phyloP scores from a whole-genome alignment of 2,113 vertebrate species.

The Pangasianodon gigas region DNA sequence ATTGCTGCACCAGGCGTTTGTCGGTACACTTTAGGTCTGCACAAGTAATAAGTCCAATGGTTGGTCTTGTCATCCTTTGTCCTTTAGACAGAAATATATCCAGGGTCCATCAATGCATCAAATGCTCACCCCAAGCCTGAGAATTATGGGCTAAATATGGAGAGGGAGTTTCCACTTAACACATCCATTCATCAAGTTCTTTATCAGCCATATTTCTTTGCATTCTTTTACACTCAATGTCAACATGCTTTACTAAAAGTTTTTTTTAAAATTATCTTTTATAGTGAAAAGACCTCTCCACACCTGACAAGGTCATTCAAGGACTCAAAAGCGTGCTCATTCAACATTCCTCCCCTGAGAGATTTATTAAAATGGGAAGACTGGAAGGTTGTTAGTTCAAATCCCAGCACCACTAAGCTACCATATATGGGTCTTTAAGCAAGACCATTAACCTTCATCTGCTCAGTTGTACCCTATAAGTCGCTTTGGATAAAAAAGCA shows the following conservation, averaged over 20 bases:
- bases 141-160: conserved; percentile 17
- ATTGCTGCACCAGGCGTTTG: conserved; percentile 2
- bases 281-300: conserved; percentile 35
- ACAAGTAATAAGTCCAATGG: conserved; percentile 16
- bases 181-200: conserved; percentile 33
- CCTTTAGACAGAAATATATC: conserved; percentile 36
- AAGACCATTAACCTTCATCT: conserved; percentile 18
- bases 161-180: conserved; percentile 9
- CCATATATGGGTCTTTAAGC: not conserved
- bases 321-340: conserved; percentile 3
- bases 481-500: not conserved
- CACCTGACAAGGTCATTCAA: conserved; percentile 46
- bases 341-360: conserved; percentile 37
- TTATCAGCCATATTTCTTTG: conserved; percentile 12
- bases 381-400: conserved; percentile 2
- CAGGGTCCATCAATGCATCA: conserved; percentile 11
- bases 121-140: not conserved
- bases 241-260: not conserved
- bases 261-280: conserved; percentile 44
- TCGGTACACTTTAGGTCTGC: not conserved
- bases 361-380: not conserved
- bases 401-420: not conserved
- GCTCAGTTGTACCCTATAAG: not conserved
- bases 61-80: conserved; percentile 27
- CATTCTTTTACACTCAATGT: conserved; percentile 40